Percentiles rank a stretch among this genome's conserved stretches.
Conservation (phyloP, 92 coral and sea anemone genomes). For the Virgularia gustaviana region DNA sequence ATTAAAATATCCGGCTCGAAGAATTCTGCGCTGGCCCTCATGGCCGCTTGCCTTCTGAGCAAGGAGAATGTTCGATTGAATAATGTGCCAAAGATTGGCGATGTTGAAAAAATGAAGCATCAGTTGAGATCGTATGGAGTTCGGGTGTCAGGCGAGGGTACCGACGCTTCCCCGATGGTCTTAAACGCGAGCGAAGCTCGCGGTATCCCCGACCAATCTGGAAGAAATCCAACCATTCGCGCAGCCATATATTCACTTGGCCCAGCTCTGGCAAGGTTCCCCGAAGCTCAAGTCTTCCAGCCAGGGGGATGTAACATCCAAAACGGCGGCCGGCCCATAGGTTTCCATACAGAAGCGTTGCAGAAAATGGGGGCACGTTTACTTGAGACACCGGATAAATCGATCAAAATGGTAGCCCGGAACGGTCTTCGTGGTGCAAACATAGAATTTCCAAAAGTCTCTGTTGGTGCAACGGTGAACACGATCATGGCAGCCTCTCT, state of each 20-base stretch:
- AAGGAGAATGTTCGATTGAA: background rate
- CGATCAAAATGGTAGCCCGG: background rate
- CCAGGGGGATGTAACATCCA: conserved; percentile 52
- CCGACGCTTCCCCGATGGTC: background rate
- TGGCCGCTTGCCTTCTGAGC: conserved; percentile 50
- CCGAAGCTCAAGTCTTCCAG: conserved; percentile 8
- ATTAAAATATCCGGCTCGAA: conserved; percentile 50
- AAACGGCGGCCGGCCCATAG: conserved; percentile 29
- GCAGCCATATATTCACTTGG: conserved; percentile 35
- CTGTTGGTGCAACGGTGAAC: conserved; percentile 61
- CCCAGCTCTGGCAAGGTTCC: conserved; percentile 47
- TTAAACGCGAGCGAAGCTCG: conserved; percentile 16
- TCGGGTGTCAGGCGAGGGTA: conserved; percentile 4
- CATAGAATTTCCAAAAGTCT: conserved; percentile 14
- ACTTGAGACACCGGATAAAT: background rate
- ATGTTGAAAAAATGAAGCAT: conserved; percentile 40
- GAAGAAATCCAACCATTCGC: conserved; percentile 15
- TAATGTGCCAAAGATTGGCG: conserved; percentile 43
- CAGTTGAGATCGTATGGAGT: conserved; percentile 44
- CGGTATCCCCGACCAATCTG: conserved; percentile 1
- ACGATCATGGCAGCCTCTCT: conserved; percentile 59
- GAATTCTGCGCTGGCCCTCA: conserved; percentile 42
- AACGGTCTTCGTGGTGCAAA: conserved; percentile 30
- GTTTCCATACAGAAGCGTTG: conserved; percentile 36
- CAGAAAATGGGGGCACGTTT: conserved; percentile 45